Evolutionary conservation across 2,888 invertebrate genomes (phyloP).

Genomic region (Ophion slaviceki): DNA sequence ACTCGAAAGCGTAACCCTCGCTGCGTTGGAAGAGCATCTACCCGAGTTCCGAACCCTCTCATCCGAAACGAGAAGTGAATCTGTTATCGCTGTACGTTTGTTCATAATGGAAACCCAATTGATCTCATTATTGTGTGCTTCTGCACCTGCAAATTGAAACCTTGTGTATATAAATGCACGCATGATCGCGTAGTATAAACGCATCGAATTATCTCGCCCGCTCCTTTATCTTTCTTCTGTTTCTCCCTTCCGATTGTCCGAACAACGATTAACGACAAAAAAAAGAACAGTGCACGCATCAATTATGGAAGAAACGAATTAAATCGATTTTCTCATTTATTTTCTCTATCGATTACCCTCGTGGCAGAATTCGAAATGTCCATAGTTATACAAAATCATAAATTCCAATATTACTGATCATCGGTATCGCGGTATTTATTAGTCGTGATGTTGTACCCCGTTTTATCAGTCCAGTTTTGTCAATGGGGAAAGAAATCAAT

Average conservation of each 20-base stretch:
- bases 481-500: no score
- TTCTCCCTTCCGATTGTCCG: constrained; percentile 7
- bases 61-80: constrained; percentile 41
- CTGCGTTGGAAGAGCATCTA: constrained; percentile 3
- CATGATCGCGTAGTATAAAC: constrained; percentile 49
- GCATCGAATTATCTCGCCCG: constrained; percentile 50
- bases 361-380: background rate
- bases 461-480: background rate
- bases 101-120: constrained; percentile 21
- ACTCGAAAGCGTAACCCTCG: constrained; percentile 3
- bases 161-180: constrained; percentile 40
- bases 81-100: constrained; percentile 28
- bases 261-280: background rate
- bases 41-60: constrained; percentile 37
- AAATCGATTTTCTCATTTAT: background rate
- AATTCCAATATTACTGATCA: background rate
- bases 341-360: background rate
- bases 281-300: background rate
- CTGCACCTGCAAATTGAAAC: constrained; percentile 55
- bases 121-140: constrained; percentile 56
- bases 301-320: constrained; percentile 9
- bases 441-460: no score
- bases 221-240: constrained; percentile 21
- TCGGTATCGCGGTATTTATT: no score
- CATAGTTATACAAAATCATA: background rate